Base-by-base conservation (phyloP, 2,797 vertebrate genomes). In the Amphiprion clarkii region DNA sequence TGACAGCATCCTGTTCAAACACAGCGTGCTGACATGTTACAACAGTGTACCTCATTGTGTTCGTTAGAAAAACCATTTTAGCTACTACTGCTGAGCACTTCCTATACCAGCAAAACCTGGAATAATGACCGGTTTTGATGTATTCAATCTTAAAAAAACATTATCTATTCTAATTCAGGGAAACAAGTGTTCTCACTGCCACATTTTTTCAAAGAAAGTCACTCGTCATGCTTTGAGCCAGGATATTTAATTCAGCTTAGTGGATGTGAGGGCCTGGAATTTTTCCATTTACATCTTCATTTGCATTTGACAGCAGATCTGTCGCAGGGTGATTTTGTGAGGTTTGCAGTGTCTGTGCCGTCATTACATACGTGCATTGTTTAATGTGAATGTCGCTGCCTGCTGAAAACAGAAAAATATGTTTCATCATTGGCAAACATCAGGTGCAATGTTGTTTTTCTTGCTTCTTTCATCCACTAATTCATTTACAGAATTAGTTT, bases 221-320 rank as follows among this genome's bases (percentile, higher is more conserved):
- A 48, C 54, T 60, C 0, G 27, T 77, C 75, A 58, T 78, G 67
- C 76, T 83, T 59, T 51, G 36, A 48, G 69, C 78, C 17, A 40
- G 70, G 76, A 74, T 76, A 83, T 76, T 87, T 67, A 67, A 77
- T 77, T 82, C 67, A 46, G 74, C 59, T 70, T 74, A 79, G 62
- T 78, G 68, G 69, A 74, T 76, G 67, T 71, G 59, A 76, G 44
- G 55, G 33, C 59, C 4, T 75, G 2, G 14, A 87, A 72, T 79
- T 72, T 9, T 82, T 0, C 27, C 56, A 87, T 87, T 88, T 85
- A 64, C 83, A 85, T 86, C 81, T 76, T 78, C 25, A 85, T 87
- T 82, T 85, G 67, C 79, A 79, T 81, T 78, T 81, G 76, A 84
- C 77, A 77, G 76, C 40, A 64, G 69, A 81, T 85, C 76, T 83